These are phyloP conservation scores for Brienomyrus brachyistius DNA, from an alignment of 2,113 vertebrate genomes.

Conservation along the genomic window DNA sequence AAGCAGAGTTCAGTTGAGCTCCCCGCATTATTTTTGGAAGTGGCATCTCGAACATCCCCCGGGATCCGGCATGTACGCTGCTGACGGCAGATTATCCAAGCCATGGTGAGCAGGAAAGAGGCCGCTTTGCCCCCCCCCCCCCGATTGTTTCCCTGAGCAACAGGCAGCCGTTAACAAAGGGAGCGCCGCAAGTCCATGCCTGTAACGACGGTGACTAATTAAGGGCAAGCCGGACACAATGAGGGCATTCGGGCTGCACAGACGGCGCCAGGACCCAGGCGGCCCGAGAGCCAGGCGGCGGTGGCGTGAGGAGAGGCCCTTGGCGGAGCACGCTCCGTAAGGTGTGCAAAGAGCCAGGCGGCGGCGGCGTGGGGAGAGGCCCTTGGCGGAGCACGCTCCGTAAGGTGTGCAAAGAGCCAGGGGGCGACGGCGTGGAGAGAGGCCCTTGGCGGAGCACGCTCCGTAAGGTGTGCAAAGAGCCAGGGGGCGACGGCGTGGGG, in stretches of 20 bases:
- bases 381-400: not conserved
- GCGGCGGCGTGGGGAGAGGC: not conserved
- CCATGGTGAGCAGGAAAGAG: conserved; percentile 31
- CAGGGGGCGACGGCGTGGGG: not conserved
- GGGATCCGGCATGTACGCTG: not conserved
- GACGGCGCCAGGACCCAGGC: not conserved
- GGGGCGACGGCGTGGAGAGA: not conserved
- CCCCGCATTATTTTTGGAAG: not conserved
- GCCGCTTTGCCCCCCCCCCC: conserved; percentile 2
- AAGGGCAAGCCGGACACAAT: conserved; percentile 43
- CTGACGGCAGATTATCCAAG: conserved; percentile 20
- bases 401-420: not conserved
- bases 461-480: not conserved
- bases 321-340: not conserved
- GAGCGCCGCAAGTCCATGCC: conserved; percentile 47
- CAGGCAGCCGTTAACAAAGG: conserved; percentile 60
- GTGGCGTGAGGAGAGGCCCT: not conserved
- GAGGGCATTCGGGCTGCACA: not conserved
- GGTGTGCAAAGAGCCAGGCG: not conserved
- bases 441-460: not conserved
- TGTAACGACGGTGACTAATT: conserved; percentile 51
- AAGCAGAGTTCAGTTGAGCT: not conserved
- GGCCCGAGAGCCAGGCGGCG: not conserved
- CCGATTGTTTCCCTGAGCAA: conserved; percentile 51
- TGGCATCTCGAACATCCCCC: not conserved